Percentiles rank a stretch among this genome's conserved stretches.
These are phyloP conservation scores for Brachyalestes nurse DNA, from an alignment of 2,797 vertebrate genomes.

Conservation along the genomic window DNA sequence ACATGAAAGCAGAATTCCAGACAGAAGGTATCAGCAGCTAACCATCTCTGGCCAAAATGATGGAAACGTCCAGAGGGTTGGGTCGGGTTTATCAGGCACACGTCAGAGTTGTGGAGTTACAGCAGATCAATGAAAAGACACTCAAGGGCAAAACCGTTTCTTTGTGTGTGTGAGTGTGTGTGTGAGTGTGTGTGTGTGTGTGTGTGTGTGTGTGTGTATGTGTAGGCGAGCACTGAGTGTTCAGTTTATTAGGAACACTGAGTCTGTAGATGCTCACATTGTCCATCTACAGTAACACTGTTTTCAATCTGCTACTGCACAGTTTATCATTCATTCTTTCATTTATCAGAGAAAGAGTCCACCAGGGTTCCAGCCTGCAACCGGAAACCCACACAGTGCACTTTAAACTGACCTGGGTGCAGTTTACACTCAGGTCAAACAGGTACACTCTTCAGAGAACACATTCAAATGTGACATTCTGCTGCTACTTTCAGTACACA, in stretches of 20 bases:
- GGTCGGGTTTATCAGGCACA: slow-evolving; percentile 10
- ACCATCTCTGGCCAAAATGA: neutral
- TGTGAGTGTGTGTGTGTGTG: slow-evolving; percentile 18
- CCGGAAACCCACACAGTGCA: too few species aligned
- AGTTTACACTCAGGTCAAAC: too few species aligned
- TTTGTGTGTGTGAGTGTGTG: slow-evolving; percentile 17
- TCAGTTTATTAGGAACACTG: neutral
- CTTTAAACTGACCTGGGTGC: too few species aligned
- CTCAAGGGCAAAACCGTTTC: slow-evolving; percentile 45
- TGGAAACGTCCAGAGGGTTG: neutral
- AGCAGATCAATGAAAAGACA: slow-evolving; percentile 53
- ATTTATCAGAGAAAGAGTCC: too few species aligned
- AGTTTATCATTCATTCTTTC: neutral
- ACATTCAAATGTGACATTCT: too few species aligned
- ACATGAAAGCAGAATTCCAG: neutral
- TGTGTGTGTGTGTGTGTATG: slow-evolving; percentile 8
- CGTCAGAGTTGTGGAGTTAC: slow-evolving; percentile 53
- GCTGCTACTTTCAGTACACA: too few species aligned
- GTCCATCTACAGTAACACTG: too few species aligned
- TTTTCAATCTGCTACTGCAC: neutral
- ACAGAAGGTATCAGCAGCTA: too few species aligned
- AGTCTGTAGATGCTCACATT: too few species aligned
- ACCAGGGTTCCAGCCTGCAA: too few species aligned
- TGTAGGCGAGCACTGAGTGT: neutral
- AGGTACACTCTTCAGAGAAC: too few species aligned